Base-by-base conservation (phyloP, 2,113 vertebrate genomes). In the Nycticebus coucang region DNA sequence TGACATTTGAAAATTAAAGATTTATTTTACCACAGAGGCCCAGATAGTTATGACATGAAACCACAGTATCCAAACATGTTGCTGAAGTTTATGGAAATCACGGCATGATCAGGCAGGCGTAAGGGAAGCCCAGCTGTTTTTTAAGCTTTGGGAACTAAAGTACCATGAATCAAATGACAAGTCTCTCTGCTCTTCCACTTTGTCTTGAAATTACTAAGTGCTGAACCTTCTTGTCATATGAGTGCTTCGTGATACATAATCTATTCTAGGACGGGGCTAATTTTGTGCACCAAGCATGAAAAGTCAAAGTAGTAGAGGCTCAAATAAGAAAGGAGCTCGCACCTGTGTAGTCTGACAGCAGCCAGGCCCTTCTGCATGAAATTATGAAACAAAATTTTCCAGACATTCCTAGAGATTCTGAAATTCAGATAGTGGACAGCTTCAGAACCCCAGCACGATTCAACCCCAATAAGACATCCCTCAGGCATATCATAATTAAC, bases 21-120 rank as follows among this genome's bases (percentile, higher is more conserved):
- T 74, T 92, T 69, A 45, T 95, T 97, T 95, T 80, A 71, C 60
- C 64, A 4, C 7, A 82, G 62, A 96, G 75, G 22, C 68, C 74
- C 57, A 85, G 77, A 87, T 75, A 64, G 85, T 94, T 96, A 94
- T 83, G 88, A 87, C 53, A 77, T 33, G 59, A 89, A 91, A 91
- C 89, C 93, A 94, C 68, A 66, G 78, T 96, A 94, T 96, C 87
- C 87, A 87, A 89, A 91, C 66, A 79, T 64, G 53, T 72, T 95
- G 62, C 86, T 79, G 62, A 97, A 82, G 88, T 90, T 69, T 45
- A 15, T 96, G 64, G 88, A 59, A 93, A 95, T 71, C 0, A 0
- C 88, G 59, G 71, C 79, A 66, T 71, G 35, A 89, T 75, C 64
- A 50, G 87, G 74, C 41, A 64, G 80, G 86, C 57, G n/a, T 41